Evolutionary conservation across 2,113 vertebrate genomes (phyloP), one percentile per base, ranked within the genome.

Genomic region (Notarius quadriscutis): DNA sequence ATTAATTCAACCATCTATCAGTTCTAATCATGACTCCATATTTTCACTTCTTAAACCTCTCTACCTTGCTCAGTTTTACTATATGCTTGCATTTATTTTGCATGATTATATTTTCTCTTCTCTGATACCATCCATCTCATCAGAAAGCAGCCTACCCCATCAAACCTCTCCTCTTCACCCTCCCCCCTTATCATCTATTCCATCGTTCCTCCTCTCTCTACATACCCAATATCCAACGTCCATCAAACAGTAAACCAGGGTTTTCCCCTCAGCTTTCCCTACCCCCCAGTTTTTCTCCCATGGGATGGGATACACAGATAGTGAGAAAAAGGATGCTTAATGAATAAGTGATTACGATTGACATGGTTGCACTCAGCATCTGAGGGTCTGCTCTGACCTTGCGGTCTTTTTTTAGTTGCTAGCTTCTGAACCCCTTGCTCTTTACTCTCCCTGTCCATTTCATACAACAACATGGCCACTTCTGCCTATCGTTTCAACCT

Each of bases 311-410:
- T 75, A 34, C 17, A 69, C 91, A 91, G 94, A 92, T 92, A 93
- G 88, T 55, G 90, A 92, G 90, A 90, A 82, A 91, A 88, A 60
- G 7, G 89, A 86, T 89, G 91, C 88, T 92, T 95, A 94, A 95
- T 96, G 93, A 95, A 95, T 96, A 94, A 96, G 88, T 95, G 91
- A 96, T 95, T 93, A 94, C 92, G 92, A 94, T 93, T 95, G 93
- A 93, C 94, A 90, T 88, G 82, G 91, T 89, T 80, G 27, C 71
- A 62, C 63, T 51, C 57, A 72, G 88, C 62, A 80, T 88, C 85
- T 89, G 87, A 51, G 71, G 74, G 51, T 84, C 84, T 86, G 12
- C 58, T 81, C 34, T 86, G 85, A 75, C 79, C 41, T 65, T 89
- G 20, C 87, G 78, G 81, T 69, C 62, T 88, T 62, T 86, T 86